phyloP scores from a whole-genome alignment of 2,113 vertebrate genomes.

The Aramus guarauna region DNA sequence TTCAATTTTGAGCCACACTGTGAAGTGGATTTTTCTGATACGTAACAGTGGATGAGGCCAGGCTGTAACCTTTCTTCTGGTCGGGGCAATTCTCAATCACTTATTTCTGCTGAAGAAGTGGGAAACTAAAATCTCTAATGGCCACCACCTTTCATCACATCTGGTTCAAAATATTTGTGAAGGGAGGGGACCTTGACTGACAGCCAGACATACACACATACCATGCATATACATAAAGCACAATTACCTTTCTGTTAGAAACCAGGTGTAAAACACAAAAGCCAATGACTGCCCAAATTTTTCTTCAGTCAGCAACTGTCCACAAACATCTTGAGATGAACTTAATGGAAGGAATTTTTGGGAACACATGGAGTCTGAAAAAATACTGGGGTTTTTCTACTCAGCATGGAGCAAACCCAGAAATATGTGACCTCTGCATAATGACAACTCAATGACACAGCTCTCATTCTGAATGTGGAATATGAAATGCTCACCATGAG shows the following conservation, averaged over 20 bases:
- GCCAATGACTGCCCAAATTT: not conserved
- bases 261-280: not conserved
- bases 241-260: not conserved
- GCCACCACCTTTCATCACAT: not conserved
- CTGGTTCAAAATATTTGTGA: not conserved
- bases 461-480: slow-evolving; percentile 15
- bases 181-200: not conserved
- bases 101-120: not conserved
- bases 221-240: not conserved
- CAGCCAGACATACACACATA: not conserved
- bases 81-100: not conserved
- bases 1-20: not conserved
- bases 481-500: slow-evolving; percentile 1
- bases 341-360: not conserved
- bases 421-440: slow-evolving; percentile 24
- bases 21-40: not conserved
- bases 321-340: not conserved
- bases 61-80: not conserved
- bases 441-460: slow-evolving; percentile 33
- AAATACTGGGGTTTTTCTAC: not conserved
- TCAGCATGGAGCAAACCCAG: not conserved
- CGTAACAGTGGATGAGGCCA: not conserved
- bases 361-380: not conserved
- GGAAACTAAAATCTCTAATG: not conserved
- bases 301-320: not conserved